Evolutionary conservation across 2,113 vertebrate genomes (phyloP), one percentile per base, ranked within the genome.

Genomic region (Thunnus thynnus): DNA sequence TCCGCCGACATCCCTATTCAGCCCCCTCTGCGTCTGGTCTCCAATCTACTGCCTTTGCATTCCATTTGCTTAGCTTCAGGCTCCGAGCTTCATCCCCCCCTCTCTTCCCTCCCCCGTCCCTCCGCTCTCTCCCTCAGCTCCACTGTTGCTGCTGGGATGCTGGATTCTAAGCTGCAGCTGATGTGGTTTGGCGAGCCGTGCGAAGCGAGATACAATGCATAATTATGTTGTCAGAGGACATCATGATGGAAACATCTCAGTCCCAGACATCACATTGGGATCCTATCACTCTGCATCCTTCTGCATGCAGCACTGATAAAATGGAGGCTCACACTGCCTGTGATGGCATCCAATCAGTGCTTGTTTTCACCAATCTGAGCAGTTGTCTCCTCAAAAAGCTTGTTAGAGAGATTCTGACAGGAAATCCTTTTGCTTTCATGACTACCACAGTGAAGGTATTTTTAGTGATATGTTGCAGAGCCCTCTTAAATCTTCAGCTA

Each of bases 191-290:
- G 78, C 72, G 72, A 91, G 66, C 78, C 69, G 60, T 89, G 78
- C 25, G 18, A 89, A 90, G 70, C 73, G 69, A 79, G 83, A 88
- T 83, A 93, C 87, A 88, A 81, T 86, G 90, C 90, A 91, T 93
- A 93, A 94, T 94, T 93, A 93, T 91, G 82, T 90, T 93, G 92
- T 92, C 90, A 90, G 78, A 89, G 80, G 66, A 89, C 90, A 92
- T 92, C 87, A 84, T 78, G 56, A 89, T 84, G 88, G 87, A 92
- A 93, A 86, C 65, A 62, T 92, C 90, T 91, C 84, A 67, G 84
- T 87, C 79, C 66, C 25, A 4, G 70, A 80, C 54, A 50, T 82
- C 65, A 55, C 60, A n/a, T 30, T 72, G 61, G 74, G 75, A 84
- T 78, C 48, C 50, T 47, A 51, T 78, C 80, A 56, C 55, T 79